A percentile compares a stretch with the other conserved stretches of the same genome.
phyloP scores from a whole-genome alignment of 2,797 vertebrate species.

The Ispidina lecontei region DNA sequence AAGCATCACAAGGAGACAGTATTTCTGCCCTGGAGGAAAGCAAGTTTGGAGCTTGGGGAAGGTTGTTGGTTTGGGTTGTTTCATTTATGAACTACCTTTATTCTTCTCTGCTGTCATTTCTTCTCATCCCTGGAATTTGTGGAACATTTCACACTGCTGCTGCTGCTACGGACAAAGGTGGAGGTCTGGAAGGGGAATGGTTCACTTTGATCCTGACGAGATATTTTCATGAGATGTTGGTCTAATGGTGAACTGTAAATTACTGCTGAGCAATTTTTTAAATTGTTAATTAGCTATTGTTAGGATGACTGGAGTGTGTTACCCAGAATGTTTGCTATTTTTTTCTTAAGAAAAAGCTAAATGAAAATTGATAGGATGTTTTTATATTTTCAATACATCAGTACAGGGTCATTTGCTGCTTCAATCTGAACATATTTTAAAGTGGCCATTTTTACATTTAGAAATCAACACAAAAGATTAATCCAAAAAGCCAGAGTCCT shows the following conservation, averaged over 20 bases:
- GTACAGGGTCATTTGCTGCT: not conserved
- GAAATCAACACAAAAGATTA: not conserved
- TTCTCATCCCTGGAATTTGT: not conserved
- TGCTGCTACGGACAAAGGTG: not conserved
- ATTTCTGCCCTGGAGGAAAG: not conserved
- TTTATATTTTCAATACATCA: not conserved
- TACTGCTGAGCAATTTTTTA: not conserved
- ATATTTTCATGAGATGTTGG: not conserved
- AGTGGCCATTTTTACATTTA: not conserved
- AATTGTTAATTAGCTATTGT: not conserved
- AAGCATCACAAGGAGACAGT: not conserved
- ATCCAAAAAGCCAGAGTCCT: not conserved
- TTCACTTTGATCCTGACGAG: not conserved
- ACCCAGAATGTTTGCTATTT: not conserved
- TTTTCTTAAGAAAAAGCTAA: not conserved
- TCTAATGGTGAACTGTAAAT: not conserved
- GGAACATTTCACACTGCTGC: not conserved
- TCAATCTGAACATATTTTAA: not conserved
- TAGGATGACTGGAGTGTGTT: not conserved
- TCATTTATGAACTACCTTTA: not conserved
- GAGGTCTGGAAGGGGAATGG: not conserved
- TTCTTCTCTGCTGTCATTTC: not conserved
- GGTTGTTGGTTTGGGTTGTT: accelerated
- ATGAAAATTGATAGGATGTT: not conserved
- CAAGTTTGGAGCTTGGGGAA: accelerated